Evolutionary conservation across 1,140 invertebrate species (phyloP).

Genomic region (Hylaeus anthracinus): DNA sequence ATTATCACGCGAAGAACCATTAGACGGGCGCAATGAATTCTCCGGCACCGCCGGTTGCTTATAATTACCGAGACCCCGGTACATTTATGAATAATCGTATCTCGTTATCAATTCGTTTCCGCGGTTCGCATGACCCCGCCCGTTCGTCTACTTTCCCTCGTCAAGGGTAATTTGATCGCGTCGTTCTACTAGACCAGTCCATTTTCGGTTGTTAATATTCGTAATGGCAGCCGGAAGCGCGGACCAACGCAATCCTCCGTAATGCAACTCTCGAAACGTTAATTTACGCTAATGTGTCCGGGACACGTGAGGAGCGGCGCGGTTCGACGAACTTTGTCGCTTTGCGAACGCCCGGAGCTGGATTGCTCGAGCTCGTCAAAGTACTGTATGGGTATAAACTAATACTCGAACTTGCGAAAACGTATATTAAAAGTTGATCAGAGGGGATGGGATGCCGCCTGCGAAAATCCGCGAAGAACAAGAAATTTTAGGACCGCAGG

Average conservation of each 20-base stretch:
- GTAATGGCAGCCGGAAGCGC: slow-evolving; percentile 26
- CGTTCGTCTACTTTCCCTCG: slow-evolving; percentile 26
- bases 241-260: slow-evolving; percentile 13
- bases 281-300: slow-evolving; percentile 40
- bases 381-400: no score
- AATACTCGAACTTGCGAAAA: no score
- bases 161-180: slow-evolving; percentile 43
- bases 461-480: not conserved
- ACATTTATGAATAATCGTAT: slow-evolving; percentile 25
- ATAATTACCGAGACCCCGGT: slow-evolving; percentile 4
- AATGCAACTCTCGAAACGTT: slow-evolving; percentile 38
- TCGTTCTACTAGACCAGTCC: slow-evolving; percentile 27
- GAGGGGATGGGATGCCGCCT: not conserved
- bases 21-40: not conserved
- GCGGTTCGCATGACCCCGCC: not conserved
- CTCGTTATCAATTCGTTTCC: slow-evolving; percentile 15
- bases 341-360: not conserved
- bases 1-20: not conserved
- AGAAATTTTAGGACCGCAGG: no score
- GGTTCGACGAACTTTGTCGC: not conserved
- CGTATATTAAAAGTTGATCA: no score
- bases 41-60: slow-evolving; percentile 8
- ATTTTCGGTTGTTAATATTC: slow-evolving; percentile 48
- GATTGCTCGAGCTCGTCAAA: no score
- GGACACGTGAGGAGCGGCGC: slow-evolving; percentile 21